A percentile compares a stretch with the other conserved stretches of the same genome.
Evolutionary conservation across 2,113 vertebrate genomes (phyloP).

Genomic region (Labeo catla): DNA sequence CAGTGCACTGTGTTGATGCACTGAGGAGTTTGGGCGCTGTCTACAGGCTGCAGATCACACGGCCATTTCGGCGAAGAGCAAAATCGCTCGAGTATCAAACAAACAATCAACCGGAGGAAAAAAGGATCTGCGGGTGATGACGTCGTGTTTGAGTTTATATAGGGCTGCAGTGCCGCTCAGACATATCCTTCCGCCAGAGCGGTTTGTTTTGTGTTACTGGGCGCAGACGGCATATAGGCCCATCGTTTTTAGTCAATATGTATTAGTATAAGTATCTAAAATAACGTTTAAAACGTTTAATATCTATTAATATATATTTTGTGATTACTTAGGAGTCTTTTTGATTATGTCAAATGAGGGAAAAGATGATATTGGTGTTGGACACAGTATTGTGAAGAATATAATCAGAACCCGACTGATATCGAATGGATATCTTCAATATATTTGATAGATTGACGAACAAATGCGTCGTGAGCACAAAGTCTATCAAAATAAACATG

Average conservation of each 20-base stretch:
- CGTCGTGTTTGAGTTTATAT: background rate
- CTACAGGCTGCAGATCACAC: slow-evolving; percentile 70
- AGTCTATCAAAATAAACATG: background rate
- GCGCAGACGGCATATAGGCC: slow-evolving; percentile 41
- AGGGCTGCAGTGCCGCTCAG: background rate
- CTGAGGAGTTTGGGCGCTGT: slow-evolving; percentile 74
- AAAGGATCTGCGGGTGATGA: slow-evolving; percentile 45
- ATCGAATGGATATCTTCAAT: background rate
- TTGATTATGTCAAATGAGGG: background rate
- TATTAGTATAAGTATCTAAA: background rate
- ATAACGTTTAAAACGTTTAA: background rate
- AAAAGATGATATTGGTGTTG: background rate
- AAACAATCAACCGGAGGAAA: background rate
- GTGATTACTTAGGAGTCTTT: background rate
- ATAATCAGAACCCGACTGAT: background rate
- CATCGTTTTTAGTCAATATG: background rate
- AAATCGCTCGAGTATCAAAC: slow-evolving; percentile 50
- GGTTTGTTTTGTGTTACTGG: slow-evolving; percentile 57
- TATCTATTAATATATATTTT: background rate
- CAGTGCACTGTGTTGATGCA: slow-evolving; percentile 79
- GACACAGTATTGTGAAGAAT: background rate
- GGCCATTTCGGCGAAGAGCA: slow-evolving; percentile 72
- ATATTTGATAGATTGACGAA: background rate
- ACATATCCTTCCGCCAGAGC: slow-evolving; percentile 36
- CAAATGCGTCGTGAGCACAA: background rate